These are phyloP conservation scores for Stenurella melanura DNA, from an alignment of 2,888 invertebrate genomes.

Conservation along the genomic window DNA sequence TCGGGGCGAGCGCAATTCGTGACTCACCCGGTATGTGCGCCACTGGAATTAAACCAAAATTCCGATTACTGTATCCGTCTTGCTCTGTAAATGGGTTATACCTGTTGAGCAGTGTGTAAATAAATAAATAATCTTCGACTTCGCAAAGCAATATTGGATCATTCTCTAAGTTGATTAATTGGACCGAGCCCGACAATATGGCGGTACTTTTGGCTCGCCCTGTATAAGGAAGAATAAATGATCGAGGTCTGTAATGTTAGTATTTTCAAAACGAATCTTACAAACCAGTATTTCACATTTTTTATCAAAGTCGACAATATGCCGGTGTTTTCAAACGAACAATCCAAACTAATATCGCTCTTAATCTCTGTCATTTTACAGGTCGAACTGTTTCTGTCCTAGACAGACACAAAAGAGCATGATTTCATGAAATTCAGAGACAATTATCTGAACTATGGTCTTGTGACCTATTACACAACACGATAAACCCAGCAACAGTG, in stretches of 20 bases:
- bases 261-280: not conserved
- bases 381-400: not conserved
- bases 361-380: slow-evolving; percentile 1
- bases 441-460: slow-evolving; percentile 28
- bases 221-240: too few species aligned
- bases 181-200: too few species aligned
- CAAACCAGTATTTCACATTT: not conserved
- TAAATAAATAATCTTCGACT: too few species aligned
- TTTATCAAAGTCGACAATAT: not conserved
- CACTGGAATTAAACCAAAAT: too few species aligned
- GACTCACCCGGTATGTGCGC: too few species aligned
- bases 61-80: too few species aligned
- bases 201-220: too few species aligned
- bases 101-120: too few species aligned
- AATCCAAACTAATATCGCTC: not conserved
- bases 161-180: too few species aligned
- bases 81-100: too few species aligned
- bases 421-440: slow-evolving; percentile 13
- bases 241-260: not conserved
- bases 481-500: slow-evolving; percentile 9
- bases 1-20: too few species aligned
- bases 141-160: too few species aligned
- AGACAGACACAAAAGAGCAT: slow-evolving; percentile 15
- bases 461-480: slow-evolving; percentile 24
- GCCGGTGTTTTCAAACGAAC: slow-evolving; percentile 1